Evolutionary conservation across 1,140 invertebrate species (phyloP), one percentile per base, ranked within the genome.

Genomic region (Saxidomus purpurata): DNA sequence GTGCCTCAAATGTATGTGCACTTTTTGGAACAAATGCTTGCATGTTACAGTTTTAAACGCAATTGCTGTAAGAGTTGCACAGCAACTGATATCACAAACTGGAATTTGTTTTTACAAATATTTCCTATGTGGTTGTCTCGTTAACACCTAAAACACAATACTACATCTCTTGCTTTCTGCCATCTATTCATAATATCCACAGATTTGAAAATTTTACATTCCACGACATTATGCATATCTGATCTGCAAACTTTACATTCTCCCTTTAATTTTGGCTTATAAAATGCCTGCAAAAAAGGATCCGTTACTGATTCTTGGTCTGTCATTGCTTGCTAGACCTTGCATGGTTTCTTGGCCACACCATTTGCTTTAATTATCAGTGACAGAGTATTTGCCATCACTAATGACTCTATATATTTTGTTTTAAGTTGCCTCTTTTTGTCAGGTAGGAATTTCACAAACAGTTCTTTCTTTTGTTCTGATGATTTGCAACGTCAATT

Each of bases 131-230:
- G 77, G 55, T 40, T 47, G 8, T 55, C 47, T 43, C 34, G n/a
- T 59, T 55, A 81, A 59, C 77, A 81, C n/a, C 77, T 28, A 47
- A 81, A 81, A 81, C 77, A 81, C 52, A 81, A 55, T 19, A 8
- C 19, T 52, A 34, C 17, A n/a, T 81, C 49, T 81, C 47, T 81
- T 81, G 36, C 36, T 49, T 77, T 81, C 28, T 81, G 40, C 77
- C 77, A 81, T 34, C 77, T 52, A 52, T 81, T 47, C 47, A 22
- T 28, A 34, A 59, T 59, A 28, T 25, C 47, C 36, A 55, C 15
- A 52, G n/a, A 25, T 59, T 81, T 81, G 52, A 81, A 81, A 9
- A 34, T 55, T 55, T 55, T 25, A 61, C 77, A 81, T 81, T 81
- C 47, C 77, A 47, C 55, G 52, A 81, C 43, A 34, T 34, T 52